phyloP scores from a whole-genome alignment of 2,888 invertebrate species.

The Zaprionus bogoriensis region DNA sequence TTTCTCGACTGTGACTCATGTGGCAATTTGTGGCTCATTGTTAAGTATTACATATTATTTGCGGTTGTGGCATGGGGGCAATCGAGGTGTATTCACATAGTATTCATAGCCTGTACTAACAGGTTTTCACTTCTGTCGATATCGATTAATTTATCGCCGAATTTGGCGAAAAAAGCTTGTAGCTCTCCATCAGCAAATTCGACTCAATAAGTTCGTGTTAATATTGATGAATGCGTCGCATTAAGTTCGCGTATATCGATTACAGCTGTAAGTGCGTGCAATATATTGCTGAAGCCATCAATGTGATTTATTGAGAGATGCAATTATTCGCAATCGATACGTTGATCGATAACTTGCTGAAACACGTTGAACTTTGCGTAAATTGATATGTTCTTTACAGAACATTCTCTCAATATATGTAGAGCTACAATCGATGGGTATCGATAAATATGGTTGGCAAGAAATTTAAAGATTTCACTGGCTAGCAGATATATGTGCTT shows the following conservation, averaged over 20 bases:
- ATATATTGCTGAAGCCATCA: neutral
- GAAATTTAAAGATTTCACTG: too few species aligned
- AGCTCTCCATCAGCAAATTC: slow-evolving; percentile 12
- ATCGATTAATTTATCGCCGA: slow-evolving; percentile 15
- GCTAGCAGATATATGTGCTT: too few species aligned
- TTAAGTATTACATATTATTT: slow-evolving; percentile 30
- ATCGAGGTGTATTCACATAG: slow-evolving; percentile 5
- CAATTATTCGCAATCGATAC: too few species aligned
- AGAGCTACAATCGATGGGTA: too few species aligned
- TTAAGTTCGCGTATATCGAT: neutral
- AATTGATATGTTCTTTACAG: too few species aligned
- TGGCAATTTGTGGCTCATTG: slow-evolving; percentile 27
- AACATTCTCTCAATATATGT: too few species aligned
- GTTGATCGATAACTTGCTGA: too few species aligned
- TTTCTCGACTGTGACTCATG: slow-evolving; percentile 47
- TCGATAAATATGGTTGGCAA: too few species aligned
- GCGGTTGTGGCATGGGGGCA: neutral
- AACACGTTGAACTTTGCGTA: too few species aligned
- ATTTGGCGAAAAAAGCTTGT: neutral
- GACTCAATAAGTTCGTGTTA: neutral
- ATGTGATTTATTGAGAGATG: too few species aligned
- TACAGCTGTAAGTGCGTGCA: neutral
- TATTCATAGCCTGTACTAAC: slow-evolving; percentile 17
- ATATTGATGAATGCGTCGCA: slow-evolving; percentile 11
- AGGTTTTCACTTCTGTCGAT: slow-evolving; percentile 4